phyloP scores from a whole-genome alignment of 2,888 invertebrate species.

The Drosophila paracracens region DNA sequence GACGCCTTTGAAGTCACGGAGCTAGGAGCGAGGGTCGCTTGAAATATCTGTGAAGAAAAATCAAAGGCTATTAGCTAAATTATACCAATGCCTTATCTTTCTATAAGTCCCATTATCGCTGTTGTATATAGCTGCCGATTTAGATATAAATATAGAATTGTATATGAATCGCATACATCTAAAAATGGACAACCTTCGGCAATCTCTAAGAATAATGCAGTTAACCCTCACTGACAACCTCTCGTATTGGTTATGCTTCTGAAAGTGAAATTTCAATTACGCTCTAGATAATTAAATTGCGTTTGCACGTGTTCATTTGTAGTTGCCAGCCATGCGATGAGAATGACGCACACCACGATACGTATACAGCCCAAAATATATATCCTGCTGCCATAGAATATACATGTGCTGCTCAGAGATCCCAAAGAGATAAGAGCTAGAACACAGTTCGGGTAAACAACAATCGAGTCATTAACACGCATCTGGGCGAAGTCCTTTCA shows the following conservation, averaged over 20 bases:
- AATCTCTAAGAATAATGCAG: not conserved
- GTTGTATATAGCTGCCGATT: too few relatives aligned
- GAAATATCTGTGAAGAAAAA: not conserved
- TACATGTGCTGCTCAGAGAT: not conserved
- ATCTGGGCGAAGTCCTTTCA: not conserved
- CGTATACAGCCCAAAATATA: conserved; percentile 4
- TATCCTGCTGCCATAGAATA: not conserved
- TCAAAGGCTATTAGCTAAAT: not conserved
- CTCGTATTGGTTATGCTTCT: not conserved
- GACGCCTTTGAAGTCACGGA: conserved; percentile 47
- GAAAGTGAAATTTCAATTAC: conserved; percentile 33
- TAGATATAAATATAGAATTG: not conserved
- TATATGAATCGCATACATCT: not conserved
- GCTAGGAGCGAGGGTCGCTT: conserved; percentile 22
- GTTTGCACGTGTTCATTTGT: conserved; percentile 62
- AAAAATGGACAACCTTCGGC: not conserved
- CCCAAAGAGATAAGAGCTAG: not conserved
- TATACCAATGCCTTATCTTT: not conserved
- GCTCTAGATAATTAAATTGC: conserved; percentile 64
- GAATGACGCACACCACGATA: conserved; percentile 11
- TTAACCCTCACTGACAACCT: not conserved
- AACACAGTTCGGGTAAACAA: not conserved
- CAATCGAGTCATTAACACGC: conserved; percentile 17
- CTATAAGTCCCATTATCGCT: not conserved
- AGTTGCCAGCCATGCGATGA: conserved; percentile 22